phyloP scores from a whole-genome alignment of 2,888 invertebrate genomes.

The Oscheius sp. region DNA sequence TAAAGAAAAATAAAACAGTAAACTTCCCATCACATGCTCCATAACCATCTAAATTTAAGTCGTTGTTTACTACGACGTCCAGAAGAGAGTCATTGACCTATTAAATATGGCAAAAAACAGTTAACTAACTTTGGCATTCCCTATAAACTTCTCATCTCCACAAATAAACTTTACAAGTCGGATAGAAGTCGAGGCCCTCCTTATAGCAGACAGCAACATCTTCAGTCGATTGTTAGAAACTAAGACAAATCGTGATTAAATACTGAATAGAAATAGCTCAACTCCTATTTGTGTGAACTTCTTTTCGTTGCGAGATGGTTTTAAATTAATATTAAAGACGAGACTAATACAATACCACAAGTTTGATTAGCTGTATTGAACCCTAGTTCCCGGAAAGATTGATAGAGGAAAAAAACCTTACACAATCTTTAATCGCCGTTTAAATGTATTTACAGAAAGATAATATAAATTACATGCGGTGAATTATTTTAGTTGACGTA shows the following conservation, averaged over 20 bases:
- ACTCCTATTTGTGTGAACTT: not conserved
- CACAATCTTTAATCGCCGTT: no score
- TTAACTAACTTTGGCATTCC: slow-evolving; percentile 17
- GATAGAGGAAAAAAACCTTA: not conserved
- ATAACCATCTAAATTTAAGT: slow-evolving; percentile 61
- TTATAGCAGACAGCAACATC: not conserved
- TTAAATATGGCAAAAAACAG: not conserved
- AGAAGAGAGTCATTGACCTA: slow-evolving; percentile 62
- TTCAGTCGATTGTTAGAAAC: no score
- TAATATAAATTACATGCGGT: no score
- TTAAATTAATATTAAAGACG: not conserved
- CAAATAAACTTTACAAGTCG: not conserved
- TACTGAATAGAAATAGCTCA: not conserved
- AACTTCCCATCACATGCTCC: slow-evolving; percentile 24
- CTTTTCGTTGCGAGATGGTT: not conserved
- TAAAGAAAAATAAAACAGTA: not conserved
- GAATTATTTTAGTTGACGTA: no score
- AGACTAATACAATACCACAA: not conserved
- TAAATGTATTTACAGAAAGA: no score
- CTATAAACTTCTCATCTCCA: slow-evolving; percentile 4
- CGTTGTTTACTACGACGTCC: slow-evolving; percentile 63
- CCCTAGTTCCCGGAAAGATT: not conserved
- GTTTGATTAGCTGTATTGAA: not conserved
- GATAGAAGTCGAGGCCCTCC: not conserved
- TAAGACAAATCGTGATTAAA: not conserved